A percentile compares a stretch with the other conserved stretches of the same genome.
These are phyloP conservation scores for Antrozous pallidus DNA, from an alignment of 2,797 vertebrate genomes.

Conservation along the genomic window DNA sequence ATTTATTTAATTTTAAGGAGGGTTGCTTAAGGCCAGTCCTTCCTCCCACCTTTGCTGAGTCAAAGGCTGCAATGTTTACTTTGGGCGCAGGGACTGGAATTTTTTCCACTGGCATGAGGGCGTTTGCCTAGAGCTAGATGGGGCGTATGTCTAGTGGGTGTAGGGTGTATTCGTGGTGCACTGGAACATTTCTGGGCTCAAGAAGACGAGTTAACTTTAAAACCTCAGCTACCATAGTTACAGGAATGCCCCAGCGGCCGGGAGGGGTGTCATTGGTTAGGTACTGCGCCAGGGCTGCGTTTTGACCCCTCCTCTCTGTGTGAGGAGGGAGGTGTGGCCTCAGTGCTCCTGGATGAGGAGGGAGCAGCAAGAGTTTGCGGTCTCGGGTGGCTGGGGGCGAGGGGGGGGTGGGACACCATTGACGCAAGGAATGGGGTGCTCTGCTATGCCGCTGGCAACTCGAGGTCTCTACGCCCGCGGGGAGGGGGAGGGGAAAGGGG, in stretches of 20 bases:
- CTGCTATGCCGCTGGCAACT: rapidly evolving
- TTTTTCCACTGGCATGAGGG: neutral
- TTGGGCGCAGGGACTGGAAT: neutral
- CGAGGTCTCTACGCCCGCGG: rapidly evolving
- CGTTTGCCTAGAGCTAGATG: neutral
- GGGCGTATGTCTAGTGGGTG: neutral
- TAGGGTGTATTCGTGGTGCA: no score
- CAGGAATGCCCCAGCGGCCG: rapidly evolving
- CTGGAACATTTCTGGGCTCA: neutral
- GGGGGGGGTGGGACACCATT: rapidly evolving
- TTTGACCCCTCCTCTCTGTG: neutral
- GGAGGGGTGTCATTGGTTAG: neutral
- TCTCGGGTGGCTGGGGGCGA: rapidly evolving
- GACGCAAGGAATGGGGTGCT: no score
- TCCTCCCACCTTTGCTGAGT: neutral
- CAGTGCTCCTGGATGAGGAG: no score
- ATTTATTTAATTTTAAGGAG: neutral
- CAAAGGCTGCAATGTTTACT: neutral
- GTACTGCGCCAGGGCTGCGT: neutral
- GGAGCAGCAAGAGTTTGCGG: neutral
- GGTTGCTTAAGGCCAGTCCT: neutral
- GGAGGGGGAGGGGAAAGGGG: rapidly evolving
- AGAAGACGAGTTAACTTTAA: neutral
- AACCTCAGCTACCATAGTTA: neutral
- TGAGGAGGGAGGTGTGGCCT: rapidly evolving